Base-by-base conservation (phyloP, 2,888 invertebrate species). In the Diogma glabrata region DNA sequence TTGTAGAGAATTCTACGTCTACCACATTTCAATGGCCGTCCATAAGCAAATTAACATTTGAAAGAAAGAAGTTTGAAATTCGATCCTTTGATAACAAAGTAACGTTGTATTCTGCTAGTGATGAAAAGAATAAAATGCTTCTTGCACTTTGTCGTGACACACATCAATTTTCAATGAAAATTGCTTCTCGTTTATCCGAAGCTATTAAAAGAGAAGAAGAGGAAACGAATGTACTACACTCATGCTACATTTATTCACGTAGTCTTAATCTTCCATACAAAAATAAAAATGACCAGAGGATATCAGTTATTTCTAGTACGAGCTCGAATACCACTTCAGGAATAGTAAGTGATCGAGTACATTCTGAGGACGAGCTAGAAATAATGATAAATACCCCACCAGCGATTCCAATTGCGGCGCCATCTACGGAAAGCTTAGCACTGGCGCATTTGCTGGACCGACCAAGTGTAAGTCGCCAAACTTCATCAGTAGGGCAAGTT, bases 281-380 rank as follows among this genome's bases (percentile, higher is more conserved):
- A 58, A 79, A 77, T 60, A 80, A 82, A 63, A 81, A 74, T 56
- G 87, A 88, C 67, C 88, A 89, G 68, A 78, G 90, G 60, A 86
- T 87, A 65, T 91, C 90, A 51, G 85, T 94, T 24, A 91, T 94
- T 64, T 91, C 91, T 53, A 88, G 87, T 62, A 89, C 92, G 38
- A 93, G 93, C 62, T 94, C 93, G n/a, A 94, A 93, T 65, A 95
- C 94, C 36, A 95, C 95, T 20, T 94, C 93, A 24, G 95, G 95
- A 53, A 93, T 95, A 60, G 93, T 94, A 45, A 93, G 94, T 67
- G 95, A 95, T 68, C 81, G 92, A 59, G 91, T 92, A 51, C 92
- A 93, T 67, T 92, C 91, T 51, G 87, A 93, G 72, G 94, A 94
- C 65, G 94, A 93, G 70, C 79, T 91, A 63, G 90, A 90, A 72